Base-by-base conservation (phyloP, 2,113 vertebrate species). In the Todiramphus chloris region DNA sequence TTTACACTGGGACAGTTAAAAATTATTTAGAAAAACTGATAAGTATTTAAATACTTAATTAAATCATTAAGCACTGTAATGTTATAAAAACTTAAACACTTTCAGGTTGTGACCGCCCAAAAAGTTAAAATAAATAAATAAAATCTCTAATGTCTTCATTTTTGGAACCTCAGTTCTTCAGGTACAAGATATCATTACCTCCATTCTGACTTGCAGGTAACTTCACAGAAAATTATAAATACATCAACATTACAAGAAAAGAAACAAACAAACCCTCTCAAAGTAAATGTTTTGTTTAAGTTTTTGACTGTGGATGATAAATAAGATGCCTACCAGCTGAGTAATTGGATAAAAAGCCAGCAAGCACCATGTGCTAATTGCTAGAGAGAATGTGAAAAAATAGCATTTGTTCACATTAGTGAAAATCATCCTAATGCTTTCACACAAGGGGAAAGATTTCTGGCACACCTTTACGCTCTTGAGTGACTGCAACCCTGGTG, bases 181-280 rank as follows among this genome's bases (percentile, higher is more conserved):
- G 13, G 19, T 33, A 69, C 35, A 89, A 58, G 55, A 31, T 48
- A 58, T 9, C 37, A 72, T 16, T 68, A 68, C 12, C 9, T 77
- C 11, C 85, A 21, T 30, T 90, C 35, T 39, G 37, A 80, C 67
- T 56, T 68, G 23, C 35, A 79, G 23, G 3, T 30, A 88, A 51
- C 25, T 59, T 90, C 11, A 92, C 17, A 28, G 20, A 86, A 63
- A 63, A 24, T 13, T 31, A n/a, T 4, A 43, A 81, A 81, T 25
- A 50, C 19, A 58, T 13, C 25, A 62, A 33, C n/a, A 76, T 37
- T 76, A 60, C 13, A 77, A 33, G 14, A 2, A 76, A 85, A 70
- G 18, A 27, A 0, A 0, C 9, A 41, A 41, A 41, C 21, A 18
- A 27, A 0, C 0, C 9, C 14, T 59, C 44, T 70, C 46, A 69